Base-by-base conservation (phyloP, 2,888 invertebrate species). In the Morpho helenor region DNA sequence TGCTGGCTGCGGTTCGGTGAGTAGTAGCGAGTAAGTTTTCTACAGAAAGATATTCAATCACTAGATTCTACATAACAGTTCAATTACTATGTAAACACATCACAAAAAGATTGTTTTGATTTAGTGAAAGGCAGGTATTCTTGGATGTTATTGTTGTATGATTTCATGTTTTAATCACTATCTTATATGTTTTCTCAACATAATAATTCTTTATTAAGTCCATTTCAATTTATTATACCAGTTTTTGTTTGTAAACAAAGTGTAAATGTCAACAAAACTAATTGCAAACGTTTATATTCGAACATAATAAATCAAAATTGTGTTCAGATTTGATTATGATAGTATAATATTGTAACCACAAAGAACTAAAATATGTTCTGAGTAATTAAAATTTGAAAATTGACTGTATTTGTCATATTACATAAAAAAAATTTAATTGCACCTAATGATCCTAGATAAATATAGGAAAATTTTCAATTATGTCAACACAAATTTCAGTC, bases 21-120 rank as follows among this genome's bases (percentile, higher is more conserved):
- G 89, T 89, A 79, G 77, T 89, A 89, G 88, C 59, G 48, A 68
- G 75, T 88, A 89, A 87, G 87, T 81, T 81, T 70, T 65, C 62
- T 72, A 74, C 46, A 46, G 70, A 85, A 84, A 80, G 74, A 70
- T 75, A 73, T 81, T 85, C 85, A 84, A 82, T 73, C 58, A 16
- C 46, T 16, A 65, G 31, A 45, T 45, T 45, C 45, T 10, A 59
- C 46, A 8, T 7, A 22, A 31, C 7, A 45, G 40, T 23, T 22
- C 39, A 16, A 47, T 57, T 49, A 47, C 7, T 45, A 47, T 10
- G 22, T 40, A 43, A 44, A 39, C 46, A 56, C 50, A 50, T 48
- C 40, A 60, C 45, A 56, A 46, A 45, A 7, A 50, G 39, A 44
- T 60, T 66, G 61, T 62, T 66, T 61, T 66, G 63, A 59, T 58